These are phyloP conservation scores for Pristionchus maxplancki DNA, from an alignment of 2,888 invertebrate genomes.

Conservation along the genomic window DNA sequence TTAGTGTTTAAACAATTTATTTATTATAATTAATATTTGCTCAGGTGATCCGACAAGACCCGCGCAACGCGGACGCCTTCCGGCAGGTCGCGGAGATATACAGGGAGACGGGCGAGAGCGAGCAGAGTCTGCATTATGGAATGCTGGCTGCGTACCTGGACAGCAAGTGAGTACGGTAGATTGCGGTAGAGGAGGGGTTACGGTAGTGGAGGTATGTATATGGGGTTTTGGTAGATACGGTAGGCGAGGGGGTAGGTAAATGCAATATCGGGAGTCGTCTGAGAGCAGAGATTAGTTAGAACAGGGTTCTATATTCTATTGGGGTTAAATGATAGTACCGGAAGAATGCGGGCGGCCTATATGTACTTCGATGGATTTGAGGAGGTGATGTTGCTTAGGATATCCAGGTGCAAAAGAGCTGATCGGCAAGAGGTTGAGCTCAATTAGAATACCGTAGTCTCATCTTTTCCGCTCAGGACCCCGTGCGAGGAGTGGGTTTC, in stretches of 20 bases:
- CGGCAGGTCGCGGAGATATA: slow-evolving; percentile 72
- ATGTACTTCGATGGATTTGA: neutral
- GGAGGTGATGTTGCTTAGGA: neutral
- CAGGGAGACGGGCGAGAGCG: slow-evolving; percentile 64
- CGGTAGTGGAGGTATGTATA: neutral
- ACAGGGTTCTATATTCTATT: too few species aligned
- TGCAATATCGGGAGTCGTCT: too few species aligned
- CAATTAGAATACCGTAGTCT: neutral
- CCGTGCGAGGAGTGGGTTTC: slow-evolving; percentile 70
- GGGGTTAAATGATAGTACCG: too few species aligned
- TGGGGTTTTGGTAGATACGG: neutral
- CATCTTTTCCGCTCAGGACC: slow-evolving; percentile 55
- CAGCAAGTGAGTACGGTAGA: slow-evolving; percentile 11
- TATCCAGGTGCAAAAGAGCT: too few species aligned
- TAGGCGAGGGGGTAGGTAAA: too few species aligned
- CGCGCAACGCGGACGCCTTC: slow-evolving; percentile 70
- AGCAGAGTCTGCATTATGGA: slow-evolving; percentile 65
- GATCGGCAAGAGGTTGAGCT: too few species aligned
- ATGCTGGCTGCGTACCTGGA: slow-evolving; percentile 72
- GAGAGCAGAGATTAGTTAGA: too few species aligned
- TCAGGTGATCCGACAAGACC: slow-evolving; percentile 69
- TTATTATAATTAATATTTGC: too few species aligned
- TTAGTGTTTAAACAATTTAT: too few species aligned
- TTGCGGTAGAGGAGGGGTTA: neutral
- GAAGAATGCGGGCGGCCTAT: too few species aligned